Evolutionary conservation across 2,888 invertebrate species (phyloP), one percentile per base, ranked within the genome.

Genomic region (Venustoraphidia nigricollis): DNA sequence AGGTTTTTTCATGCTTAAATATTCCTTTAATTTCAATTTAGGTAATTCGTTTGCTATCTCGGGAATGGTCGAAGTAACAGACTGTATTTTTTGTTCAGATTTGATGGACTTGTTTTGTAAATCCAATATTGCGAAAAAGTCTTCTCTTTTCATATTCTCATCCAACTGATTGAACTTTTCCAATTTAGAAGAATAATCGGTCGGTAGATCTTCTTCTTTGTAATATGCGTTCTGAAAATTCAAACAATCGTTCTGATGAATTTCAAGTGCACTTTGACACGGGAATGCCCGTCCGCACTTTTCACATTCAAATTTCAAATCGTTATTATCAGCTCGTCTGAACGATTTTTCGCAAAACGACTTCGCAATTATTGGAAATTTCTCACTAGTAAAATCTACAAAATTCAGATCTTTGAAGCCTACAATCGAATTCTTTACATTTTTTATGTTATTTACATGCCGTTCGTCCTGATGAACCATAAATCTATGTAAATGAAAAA

Each of bases 111-210:
- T 79, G 62, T 85, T 84, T 60, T 81, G 81, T 38, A 88, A 72
- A 60, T 88, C 82, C 27, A 91, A 68, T 52, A 84, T 79, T 1
- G 86, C 83, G 60, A 92, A 83, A 63, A 92, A 90, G 56, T 87
- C 83, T 50, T 83, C 83, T 38, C 88, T 73, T 43, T 74, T 71
- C 27, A 79, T 75, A 48, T 78, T 73, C 46, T 76, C 78, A 14
- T 77, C 77, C 34, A 66, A 68, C 2, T 63, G 61, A 10, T 55
- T 57, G n/a, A 55, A 45, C 8, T 56, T 54, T 36, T 55, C 56
- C 45, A 48, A 54, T 50, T 55, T 55, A 17, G 67, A 60, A 44
- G 69, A 58, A 14, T 62, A 54, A 37, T 60, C 58, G 10, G 57
- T 57, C 35, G 66, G 65, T 39, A 68, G 67, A 6, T 68, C 56